phyloP scores from a whole-genome alignment of 53 echinoderm and acorn worm species.

The Mesocentrotus franciscanus region DNA sequence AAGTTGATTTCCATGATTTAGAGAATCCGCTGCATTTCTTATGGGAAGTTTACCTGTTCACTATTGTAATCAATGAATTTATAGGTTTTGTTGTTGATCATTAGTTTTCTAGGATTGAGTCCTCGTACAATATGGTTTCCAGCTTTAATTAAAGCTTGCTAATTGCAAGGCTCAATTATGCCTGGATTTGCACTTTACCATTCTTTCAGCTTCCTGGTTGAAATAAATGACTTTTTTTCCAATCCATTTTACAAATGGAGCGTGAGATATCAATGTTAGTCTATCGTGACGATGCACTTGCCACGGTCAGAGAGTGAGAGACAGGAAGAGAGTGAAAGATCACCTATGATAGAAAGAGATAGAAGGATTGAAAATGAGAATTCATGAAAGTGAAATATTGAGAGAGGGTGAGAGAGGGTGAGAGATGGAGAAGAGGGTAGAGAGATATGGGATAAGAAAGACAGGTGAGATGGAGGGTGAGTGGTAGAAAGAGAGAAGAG shows the following conservation, averaged over 20 bases:
- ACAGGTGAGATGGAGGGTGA: no score
- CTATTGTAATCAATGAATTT: no score
- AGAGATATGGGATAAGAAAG: not conserved
- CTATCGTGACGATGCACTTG: not conserved
- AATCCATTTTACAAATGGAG: not conserved
- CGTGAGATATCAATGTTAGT: constrained; percentile 7
- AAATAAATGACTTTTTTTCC: not conserved
- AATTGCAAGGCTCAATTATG: not conserved
- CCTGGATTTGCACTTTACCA: constrained; percentile 1
- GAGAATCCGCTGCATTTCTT: no score
- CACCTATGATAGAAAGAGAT: not conserved
- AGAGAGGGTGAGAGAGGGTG: not conserved
- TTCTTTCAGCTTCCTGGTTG: constrained; percentile 4
- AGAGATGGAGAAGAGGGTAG: not conserved
- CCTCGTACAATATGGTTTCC: no score
- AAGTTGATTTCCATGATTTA: no score
- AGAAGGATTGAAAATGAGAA: not conserved
- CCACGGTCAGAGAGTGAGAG: not conserved
- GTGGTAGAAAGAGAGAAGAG: no score
- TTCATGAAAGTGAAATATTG: not conserved
- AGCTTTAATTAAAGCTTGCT: not conserved
- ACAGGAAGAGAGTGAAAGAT: not conserved
- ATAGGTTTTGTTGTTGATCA: no score
- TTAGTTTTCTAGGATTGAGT: no score
- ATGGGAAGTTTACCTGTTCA: no score